These are phyloP conservation scores for Cinclus cinclus DNA, from an alignment of 2,113 vertebrate species.

Conservation along the genomic window DNA sequence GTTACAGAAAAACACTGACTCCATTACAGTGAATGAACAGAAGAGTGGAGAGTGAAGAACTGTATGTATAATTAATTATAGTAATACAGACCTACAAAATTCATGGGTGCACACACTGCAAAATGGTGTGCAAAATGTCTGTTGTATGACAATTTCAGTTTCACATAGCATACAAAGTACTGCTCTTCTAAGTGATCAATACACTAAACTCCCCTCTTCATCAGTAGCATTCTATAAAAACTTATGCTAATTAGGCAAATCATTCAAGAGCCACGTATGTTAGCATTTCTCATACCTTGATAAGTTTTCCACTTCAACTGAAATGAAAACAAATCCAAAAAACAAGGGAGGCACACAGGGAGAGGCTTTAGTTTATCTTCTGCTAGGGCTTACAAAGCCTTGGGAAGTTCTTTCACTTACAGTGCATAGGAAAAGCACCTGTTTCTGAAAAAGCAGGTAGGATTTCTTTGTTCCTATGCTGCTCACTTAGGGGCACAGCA, in stretches of 20 bases:
- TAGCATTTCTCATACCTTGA: neutral
- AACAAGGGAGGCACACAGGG: neutral
- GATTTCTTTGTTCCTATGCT: neutral
- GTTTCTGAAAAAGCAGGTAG: neutral
- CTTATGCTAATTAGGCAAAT: neutral
- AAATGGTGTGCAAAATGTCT: slow-evolving; percentile 7
- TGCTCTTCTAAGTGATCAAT: slow-evolving; percentile 36
- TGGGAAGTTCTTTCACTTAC: neutral
- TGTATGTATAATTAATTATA: slow-evolving; percentile 87
- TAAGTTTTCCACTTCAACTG: neutral
- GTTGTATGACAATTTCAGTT: neutral
- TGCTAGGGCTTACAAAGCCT: neutral
- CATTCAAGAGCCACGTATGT: neutral
- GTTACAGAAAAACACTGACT: slow-evolving; percentile 89
- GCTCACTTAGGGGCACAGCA: neutral
- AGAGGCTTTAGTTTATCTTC: neutral
- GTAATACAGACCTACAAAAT: slow-evolving; percentile 63
- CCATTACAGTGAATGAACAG: slow-evolving; percentile 80
- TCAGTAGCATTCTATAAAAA: slow-evolving; percentile 64
- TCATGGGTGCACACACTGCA: slow-evolving; percentile 22
- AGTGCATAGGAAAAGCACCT: neutral
- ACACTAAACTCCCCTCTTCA: slow-evolving; percentile 7
- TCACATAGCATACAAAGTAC: neutral
- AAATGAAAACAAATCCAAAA: neutral
- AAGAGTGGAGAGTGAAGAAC: slow-evolving; percentile 71